Evolutionary conservation across 2,888 invertebrate species (phyloP).

Genomic region (Adelphocoris suturalis): DNA sequence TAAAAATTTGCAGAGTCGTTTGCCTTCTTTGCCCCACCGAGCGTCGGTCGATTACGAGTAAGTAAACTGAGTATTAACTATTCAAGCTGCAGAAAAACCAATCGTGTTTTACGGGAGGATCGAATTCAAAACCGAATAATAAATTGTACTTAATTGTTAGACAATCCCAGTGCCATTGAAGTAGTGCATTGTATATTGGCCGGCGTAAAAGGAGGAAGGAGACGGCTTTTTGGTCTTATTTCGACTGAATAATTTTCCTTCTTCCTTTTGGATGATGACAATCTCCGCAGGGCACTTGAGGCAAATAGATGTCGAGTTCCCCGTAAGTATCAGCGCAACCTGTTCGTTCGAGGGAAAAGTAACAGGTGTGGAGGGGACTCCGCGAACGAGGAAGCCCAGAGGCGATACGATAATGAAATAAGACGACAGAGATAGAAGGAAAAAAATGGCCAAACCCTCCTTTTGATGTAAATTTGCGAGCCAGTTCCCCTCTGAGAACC

Average conservation of each 20-base stretch:
- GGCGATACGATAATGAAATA: conserved; percentile 45
- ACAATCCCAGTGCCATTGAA: too few species aligned
- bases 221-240: too few species aligned
- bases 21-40: too few species aligned
- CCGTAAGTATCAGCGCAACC: conserved; percentile 14
- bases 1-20: too few species aligned
- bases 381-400: conserved; percentile 59
- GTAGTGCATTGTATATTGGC: too few species aligned
- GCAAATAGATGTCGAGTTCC: neutral
- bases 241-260: neutral
- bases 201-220: too few species aligned
- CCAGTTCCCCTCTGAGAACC: conserved; percentile 65
- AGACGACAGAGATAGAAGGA: neutral
- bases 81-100: too few species aligned
- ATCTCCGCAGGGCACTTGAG: neutral
- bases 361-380: conserved; percentile 33
- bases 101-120: too few species aligned
- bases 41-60: too few species aligned
- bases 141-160: too few species aligned
- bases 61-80: too few species aligned
- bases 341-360: neutral
- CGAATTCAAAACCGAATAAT: too few species aligned
- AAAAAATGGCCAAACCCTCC: conserved; percentile 56
- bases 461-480: conserved; percentile 60
- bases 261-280: neutral